Percentiles rank a stretch among this genome's conserved stretches.
Evolutionary conservation across 1,140 invertebrate genomes (phyloP).

Genomic region (Luehdorfia chinensis): DNA sequence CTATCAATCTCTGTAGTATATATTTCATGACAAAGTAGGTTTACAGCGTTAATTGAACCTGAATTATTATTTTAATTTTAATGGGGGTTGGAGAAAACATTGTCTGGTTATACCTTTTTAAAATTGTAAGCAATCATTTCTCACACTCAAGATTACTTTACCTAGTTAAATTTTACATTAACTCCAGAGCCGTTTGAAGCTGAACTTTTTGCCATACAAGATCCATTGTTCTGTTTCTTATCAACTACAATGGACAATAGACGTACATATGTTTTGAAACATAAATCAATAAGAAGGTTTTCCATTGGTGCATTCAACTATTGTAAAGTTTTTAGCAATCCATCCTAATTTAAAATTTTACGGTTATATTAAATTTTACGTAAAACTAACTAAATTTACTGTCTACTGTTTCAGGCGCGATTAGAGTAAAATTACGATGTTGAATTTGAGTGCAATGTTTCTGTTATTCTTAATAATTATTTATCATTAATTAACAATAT

Average conservation of each 20-base stretch:
- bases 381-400: too few relatives aligned
- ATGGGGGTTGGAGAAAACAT: not conserved
- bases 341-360: not conserved
- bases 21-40: too few relatives aligned
- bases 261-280: slow-evolving; percentile 2
- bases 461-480: too few relatives aligned
- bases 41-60: too few relatives aligned
- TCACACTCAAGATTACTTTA: too few relatives aligned
- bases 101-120: not conserved
- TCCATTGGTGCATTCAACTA: slow-evolving; percentile 1
- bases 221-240: slow-evolving; percentile 8
- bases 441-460: too few relatives aligned
- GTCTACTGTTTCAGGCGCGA: too few relatives aligned
- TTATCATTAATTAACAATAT: not conserved
- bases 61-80: not conserved
- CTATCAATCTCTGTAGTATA: too few relatives aligned
- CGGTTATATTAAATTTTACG: too few relatives aligned
- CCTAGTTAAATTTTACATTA: not conserved
- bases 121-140: too few relatives aligned
- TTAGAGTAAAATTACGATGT: too few relatives aligned
- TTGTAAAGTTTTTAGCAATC: not conserved
- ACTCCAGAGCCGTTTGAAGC: not conserved
- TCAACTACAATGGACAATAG: not conserved
- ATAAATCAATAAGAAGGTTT: slow-evolving; percentile 1
- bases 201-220: not conserved